Base-by-base conservation (phyloP, 2,888 invertebrate genomes). In the Acronicta psi region DNA sequence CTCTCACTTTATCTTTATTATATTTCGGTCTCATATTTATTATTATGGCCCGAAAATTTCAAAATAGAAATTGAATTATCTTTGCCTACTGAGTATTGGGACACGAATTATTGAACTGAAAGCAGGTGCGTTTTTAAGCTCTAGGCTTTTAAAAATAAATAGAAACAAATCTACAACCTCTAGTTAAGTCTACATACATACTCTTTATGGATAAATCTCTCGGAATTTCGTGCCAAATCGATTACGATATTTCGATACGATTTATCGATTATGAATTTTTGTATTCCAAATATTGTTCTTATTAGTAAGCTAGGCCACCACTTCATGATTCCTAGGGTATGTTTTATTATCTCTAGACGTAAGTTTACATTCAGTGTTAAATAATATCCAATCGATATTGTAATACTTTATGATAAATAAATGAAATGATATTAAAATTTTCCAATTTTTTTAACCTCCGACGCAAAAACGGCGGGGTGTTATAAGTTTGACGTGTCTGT, bases 211-310 rank as follows among this genome's bases (percentile, higher is more conserved):
- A 93, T 91, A 92, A 84, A 83, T 83, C 81, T 87, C 91, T 93
- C 85, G 93, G 90, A 93, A 88, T 83, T 86, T 82, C 85, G 87
- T 34, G n/a, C 1, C 34, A 92, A 88, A 71, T 38, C n/a, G 31
- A 61, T 56, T 87, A 91, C 88, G 88, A 80, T 84, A 85, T 86
- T 92, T 92, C 85, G 88, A 93, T 82, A 86, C 42, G 76, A 83
- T 81, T 88, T 92, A 92, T 93, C 92, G 80, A 58, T 75, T 67
- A 69, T 73, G 54, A 71, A 70, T 69, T 64, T 34, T 82, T 81
- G 68, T 85, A 83, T 83, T 84, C 84, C 81, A 84, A 85, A 85
- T 85, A 85, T 81, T 71, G 64, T 74, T 81, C 71, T 65, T 62
- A 77, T 73, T 85, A 83, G 77, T 79, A 80, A 85, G 83, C 77